A percentile compares a stretch with the other conserved stretches of the same genome.
phyloP scores from a whole-genome alignment of 2,888 invertebrate genomes.

The Acanthopleura granulata region DNA sequence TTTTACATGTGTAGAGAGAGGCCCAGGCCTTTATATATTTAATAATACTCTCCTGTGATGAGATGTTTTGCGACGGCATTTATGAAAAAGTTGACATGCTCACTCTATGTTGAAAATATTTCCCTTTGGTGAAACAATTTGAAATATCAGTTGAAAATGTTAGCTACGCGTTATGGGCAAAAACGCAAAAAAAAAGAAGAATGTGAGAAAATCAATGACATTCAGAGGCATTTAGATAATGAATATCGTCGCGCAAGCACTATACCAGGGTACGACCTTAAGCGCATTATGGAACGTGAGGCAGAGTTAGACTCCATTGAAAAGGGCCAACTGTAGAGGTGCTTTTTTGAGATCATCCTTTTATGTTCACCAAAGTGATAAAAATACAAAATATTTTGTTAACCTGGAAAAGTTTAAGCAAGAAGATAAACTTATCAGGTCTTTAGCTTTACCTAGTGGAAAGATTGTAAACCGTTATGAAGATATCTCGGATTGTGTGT shows the following conservation, averaged over 20 bases:
- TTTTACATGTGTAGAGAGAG: too few relatives aligned
- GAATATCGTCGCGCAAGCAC: too few relatives aligned
- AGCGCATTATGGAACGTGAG: too few relatives aligned
- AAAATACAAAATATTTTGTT: constrained; percentile 13
- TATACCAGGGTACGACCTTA: neutral
- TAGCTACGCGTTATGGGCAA: too few relatives aligned
- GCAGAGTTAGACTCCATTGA: too few relatives aligned
- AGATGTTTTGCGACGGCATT: neutral
- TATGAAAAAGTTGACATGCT: neutral
- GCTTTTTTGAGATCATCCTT: constrained; percentile 11
- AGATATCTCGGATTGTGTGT: neutral
- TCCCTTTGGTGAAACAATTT: neutral
- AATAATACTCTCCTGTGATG: neutral
- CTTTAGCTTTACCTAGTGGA: neutral
- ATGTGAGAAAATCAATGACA: too few relatives aligned
- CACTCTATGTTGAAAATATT: too few relatives aligned
- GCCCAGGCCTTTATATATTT: too few relatives aligned
- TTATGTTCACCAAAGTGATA: constrained; percentile 1
- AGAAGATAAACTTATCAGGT: neutral
- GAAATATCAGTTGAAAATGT: too few relatives aligned
- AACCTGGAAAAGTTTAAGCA: constrained; percentile 3
- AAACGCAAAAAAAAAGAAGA: too few relatives aligned
- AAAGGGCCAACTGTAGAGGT: neutral
- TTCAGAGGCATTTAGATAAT: too few relatives aligned
- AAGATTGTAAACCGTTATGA: neutral